These are phyloP conservation scores for Pristis pectinata DNA, from an alignment of 2,797 vertebrate species.

Conservation along the genomic window DNA sequence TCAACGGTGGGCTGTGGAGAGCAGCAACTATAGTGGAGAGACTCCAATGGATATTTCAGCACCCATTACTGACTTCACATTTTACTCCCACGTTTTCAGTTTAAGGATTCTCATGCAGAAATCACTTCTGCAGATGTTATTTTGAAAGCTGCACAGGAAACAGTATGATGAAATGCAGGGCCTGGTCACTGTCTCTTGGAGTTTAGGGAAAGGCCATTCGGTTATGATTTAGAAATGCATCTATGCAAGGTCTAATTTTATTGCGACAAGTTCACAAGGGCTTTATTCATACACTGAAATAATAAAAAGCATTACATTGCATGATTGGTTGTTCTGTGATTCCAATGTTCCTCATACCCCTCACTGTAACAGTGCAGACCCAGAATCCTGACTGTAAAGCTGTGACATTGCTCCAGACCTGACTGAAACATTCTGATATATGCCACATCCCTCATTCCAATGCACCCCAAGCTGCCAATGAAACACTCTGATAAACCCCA, in stretches of 20 bases:
- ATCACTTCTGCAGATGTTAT: constrained; percentile 14
- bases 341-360: too few relatives aligned
- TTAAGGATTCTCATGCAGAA: not conserved
- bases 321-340: not conserved
- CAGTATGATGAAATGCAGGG: not conserved
- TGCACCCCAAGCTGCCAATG: too few relatives aligned
- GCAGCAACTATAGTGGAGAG: not conserved
- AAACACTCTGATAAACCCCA: not conserved
- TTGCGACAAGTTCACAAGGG: not conserved
- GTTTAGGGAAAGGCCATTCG: constrained; percentile 41
- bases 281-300: not conserved
- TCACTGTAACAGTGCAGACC: not conserved
- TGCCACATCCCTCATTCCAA: not conserved
- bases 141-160: constrained; percentile 9
- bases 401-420: too few relatives aligned
- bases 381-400: not conserved
- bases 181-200: constrained; percentile 13
- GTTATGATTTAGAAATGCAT: constrained; percentile 13
- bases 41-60: not conserved
- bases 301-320: not conserved
- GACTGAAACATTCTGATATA: not conserved
- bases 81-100: not conserved
- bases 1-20: not conserved
- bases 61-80: not conserved
- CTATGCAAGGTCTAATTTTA: not conserved